Base-by-base conservation (phyloP, 2,113 vertebrate species). In the Larimichthys polyactis region DNA sequence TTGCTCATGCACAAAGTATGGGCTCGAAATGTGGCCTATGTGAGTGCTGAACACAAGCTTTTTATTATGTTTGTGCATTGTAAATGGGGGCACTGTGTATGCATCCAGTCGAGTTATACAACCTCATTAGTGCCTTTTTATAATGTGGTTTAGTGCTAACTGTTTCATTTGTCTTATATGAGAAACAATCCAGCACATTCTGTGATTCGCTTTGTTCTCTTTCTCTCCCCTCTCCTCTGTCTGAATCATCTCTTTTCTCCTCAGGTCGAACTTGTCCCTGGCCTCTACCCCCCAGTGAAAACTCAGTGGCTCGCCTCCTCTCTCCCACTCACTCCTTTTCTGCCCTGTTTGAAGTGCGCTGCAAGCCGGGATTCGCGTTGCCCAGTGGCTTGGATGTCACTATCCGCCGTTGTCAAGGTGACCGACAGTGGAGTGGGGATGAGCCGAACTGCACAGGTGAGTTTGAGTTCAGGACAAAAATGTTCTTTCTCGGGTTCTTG, bases 341-440 rank as follows among this genome's bases (percentile, higher is more conserved):
- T 7, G 93, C 95, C 71, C 90, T 95, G 32, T 86, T 96, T 20
- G 94, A 95, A 71, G 94, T 95, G 59, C 94, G 80, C 66, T 96
- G 96, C 90, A 82, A 93, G 63, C 77, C 92, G 1, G 95, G 96
- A 54, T 96, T 94, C 82, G 71, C 71, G n/a, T 88, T 94, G 87
- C 87, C 90, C 71, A 90, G 51, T 8, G 94, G 95, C 77, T 71
- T 93, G 83, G 92, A 95, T 58, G 83, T 63, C 68, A 86, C 86
- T 32, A 90, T 94, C 64, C 95, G 94, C 62, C 95, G 94, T 90
- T 96, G 96, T 86, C 96, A 96, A 88, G 96, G 95, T 69, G 96
- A 96, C 91, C 90, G 93, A n/a, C 95, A 94, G 86, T 96, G 96
- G 96, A 96, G 96, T 73, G 94, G 95, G 27, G 91, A 94, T 32